Evolutionary conservation across 2,888 invertebrate genomes (phyloP), one percentile per base, ranked within the genome.

Genomic region (Miltochrista miniata): DNA sequence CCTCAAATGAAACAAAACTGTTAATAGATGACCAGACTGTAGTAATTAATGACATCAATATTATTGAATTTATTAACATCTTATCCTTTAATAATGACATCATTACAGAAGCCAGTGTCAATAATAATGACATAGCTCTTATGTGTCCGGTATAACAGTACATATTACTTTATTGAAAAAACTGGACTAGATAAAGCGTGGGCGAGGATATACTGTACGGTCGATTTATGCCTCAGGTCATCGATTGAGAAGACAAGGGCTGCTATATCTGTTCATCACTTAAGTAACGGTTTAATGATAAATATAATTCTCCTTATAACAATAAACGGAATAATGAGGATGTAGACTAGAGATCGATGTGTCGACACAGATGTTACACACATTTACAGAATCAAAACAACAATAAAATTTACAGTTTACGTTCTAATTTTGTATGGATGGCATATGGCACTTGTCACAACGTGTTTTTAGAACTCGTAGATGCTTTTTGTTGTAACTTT

Each of bases 171-270:
- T 65, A 74, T 69, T 80, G 83, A 82, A 84, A 81, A 61, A 69
- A 74, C 69, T 62, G 68, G 68, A 74, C 75, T 76, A 72, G 70
- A 67, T 65, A 70, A 69, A 62, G 79, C 82, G 89, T 87, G 82
- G 88, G 88, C 84, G 87, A 74, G 76, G 11, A 11, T 7, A n/a
- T 83, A 84, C 77, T 76, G 75, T 77, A 72, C 77, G 76, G 76
- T 83, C 81, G 78, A 83, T 82, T 82, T 77, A 9, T 31, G 72
- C 76, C 78, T 76, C 85, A 85, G 86, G 87, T 88, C 87, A 89
- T 83, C 84, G 87, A 85, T 87, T 85, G 82, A 81, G 75, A 75
- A 76, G 76, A 78, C 72, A 61, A 72, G 52, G 50, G 40, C 50
- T 68, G 64, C 55, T 51, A 65, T 33, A 64, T 56, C 61, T 56